Evolutionary conservation across 2,113 vertebrate species (phyloP).

Genomic region (Misgurnus mizolepis): DNA sequence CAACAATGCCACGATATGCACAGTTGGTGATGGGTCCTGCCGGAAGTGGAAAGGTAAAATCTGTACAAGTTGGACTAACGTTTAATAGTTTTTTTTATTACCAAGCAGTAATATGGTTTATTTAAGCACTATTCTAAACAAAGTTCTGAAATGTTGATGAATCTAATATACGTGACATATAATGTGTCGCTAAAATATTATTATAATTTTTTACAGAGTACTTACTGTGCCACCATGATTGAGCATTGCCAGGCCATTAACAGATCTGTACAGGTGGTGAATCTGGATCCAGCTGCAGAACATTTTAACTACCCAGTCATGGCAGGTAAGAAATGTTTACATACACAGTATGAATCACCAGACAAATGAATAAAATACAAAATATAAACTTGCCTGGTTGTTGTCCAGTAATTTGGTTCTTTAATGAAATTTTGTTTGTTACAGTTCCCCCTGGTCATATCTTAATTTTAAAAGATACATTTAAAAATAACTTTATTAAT

Average conservation of each 20-base stretch:
- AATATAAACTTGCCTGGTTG: too few relatives aligned
- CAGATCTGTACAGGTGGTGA: slow-evolving; percentile 91
- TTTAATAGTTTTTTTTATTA: neutral
- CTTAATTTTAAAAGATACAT: neutral
- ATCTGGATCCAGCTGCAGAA: slow-evolving; percentile 93
- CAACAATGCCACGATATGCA: slow-evolving; percentile 88
- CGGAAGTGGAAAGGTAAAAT: slow-evolving; percentile 91
- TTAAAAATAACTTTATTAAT: neutral
- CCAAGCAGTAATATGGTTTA: too few relatives aligned
- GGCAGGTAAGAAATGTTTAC: slow-evolving; percentile 79
- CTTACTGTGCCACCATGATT: slow-evolving; percentile 91
- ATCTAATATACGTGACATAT: too few relatives aligned
- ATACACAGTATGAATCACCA: neutral
- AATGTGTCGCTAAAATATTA: too few relatives aligned
- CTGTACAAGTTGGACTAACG: neutral
- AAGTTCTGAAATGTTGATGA: too few relatives aligned
- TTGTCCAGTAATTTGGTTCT: neutral
- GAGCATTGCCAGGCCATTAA: slow-evolving; percentile 85
- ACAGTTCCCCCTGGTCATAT: neutral
- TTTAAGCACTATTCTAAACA: too few relatives aligned
- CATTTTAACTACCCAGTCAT: slow-evolving; percentile 89
- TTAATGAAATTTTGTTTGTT: neutral
- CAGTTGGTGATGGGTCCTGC: slow-evolving; percentile 97
- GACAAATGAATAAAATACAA: too few relatives aligned
- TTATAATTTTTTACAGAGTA: slow-evolving; percentile 78